A percentile compares a stretch with the other conserved stretches of the same genome.
phyloP scores from a whole-genome alignment of 2,113 vertebrate species.

The Cryptotis parvus region DNA sequence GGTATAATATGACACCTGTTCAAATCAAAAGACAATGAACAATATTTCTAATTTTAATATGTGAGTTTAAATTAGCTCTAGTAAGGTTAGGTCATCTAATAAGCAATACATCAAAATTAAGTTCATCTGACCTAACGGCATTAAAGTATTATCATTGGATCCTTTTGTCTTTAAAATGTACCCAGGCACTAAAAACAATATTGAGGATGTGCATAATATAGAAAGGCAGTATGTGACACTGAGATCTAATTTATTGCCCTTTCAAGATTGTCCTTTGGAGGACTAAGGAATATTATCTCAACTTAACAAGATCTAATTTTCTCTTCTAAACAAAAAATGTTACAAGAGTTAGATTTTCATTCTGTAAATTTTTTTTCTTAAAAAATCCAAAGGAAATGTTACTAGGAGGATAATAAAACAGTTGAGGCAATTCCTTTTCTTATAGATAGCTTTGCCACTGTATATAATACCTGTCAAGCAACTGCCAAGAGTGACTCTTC shows the following conservation, averaged over 20 bases:
- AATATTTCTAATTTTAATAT: conserved; percentile 58
- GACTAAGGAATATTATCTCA: conserved; percentile 13
- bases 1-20: neutral
- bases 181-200: neutral
- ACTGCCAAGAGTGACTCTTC: no score
- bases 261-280: neutral
- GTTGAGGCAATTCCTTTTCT: no score
- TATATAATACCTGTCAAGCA: no score
- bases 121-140: conserved; percentile 44
- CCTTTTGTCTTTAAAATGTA: conserved; percentile 4
- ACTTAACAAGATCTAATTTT: conserved; percentile 54
- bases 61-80: conserved; percentile 63
- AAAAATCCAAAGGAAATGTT: neutral
- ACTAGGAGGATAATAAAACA: no score
- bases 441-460: no score
- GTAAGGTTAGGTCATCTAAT: conserved; percentile 61
- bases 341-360: conserved; percentile 49
- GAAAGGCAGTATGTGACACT: neutral
- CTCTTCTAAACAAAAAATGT: conserved; percentile 51
- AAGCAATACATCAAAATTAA: conserved; percentile 41
- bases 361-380: conserved; percentile 47
- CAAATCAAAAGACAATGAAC: conserved; percentile 63
- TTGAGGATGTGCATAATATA: conserved; percentile 20
- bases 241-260: conserved; percentile 43
- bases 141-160: conserved; percentile 51